Conservation (phyloP, 2,888 invertebrate genomes). For the Cerceris rybyensis region DNA sequence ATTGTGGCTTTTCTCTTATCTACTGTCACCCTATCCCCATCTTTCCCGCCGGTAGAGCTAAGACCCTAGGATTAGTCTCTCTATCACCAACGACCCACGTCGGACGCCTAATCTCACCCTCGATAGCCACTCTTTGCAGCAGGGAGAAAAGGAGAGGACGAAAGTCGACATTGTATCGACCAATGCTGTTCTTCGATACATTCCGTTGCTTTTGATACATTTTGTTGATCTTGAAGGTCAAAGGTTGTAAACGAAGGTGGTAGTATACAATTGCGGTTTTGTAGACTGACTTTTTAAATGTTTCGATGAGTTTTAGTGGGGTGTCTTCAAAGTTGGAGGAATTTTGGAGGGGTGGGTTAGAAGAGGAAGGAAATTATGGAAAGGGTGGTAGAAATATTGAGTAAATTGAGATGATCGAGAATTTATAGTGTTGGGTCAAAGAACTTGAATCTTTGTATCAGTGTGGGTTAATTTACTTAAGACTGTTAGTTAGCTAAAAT, state of each 20-base stretch:
- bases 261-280: background rate
- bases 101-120: conserved; percentile 76
- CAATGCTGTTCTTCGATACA: conserved; percentile 29
- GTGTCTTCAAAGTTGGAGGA: too few relatives aligned
- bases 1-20: conserved; percentile 79
- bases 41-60: conserved; percentile 52
- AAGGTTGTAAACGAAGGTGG: too few relatives aligned
- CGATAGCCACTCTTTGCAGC: conserved; percentile 39
- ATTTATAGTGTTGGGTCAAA: too few relatives aligned
- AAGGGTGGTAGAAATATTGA: too few relatives aligned
- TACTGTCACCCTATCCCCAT: conserved; percentile 78
- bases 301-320: too few relatives aligned
- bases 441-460: too few relatives aligned
- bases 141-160: background rate
- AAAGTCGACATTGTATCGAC: conserved; percentile 45
- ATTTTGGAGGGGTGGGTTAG: too few relatives aligned
- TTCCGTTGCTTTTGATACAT: conserved; percentile 19
- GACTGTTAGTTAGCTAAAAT: too few relatives aligned
- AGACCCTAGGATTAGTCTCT: conserved; percentile 78
- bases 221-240: too few relatives aligned
- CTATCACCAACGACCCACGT: conserved; percentile 78
- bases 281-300: background rate
- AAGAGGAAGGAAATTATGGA: too few relatives aligned
- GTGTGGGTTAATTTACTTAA: too few relatives aligned
- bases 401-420: too few relatives aligned